Conservation (phyloP, 2,888 invertebrate genomes). For the Archaeoteleia sp. region DNA sequence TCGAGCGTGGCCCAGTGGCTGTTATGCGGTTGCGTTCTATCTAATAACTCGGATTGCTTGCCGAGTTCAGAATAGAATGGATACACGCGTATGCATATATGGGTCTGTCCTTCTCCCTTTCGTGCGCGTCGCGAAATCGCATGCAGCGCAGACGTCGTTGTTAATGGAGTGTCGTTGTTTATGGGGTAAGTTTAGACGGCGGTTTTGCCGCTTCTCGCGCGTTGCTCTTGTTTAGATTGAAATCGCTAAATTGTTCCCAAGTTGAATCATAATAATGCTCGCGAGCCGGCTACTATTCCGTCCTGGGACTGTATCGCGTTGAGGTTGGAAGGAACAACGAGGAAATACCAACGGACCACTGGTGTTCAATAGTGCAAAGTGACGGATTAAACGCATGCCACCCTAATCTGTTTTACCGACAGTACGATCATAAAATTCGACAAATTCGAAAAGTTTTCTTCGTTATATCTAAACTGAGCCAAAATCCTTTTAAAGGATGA, state of each 20-base stretch:
- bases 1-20: neutral
- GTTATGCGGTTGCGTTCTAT: neutral
- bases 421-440: no score
- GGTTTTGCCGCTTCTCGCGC: conserved; percentile 54
- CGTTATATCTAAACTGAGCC: no score
- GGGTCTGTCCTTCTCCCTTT: neutral
- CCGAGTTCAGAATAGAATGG: neutral
- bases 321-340: conserved; percentile 23
- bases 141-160: conserved; percentile 10
- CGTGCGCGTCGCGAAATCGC: neutral
- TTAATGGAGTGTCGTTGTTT: conserved; percentile 57
- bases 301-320: conserved; percentile 60
- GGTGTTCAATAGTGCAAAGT: neutral
- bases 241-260: conserved; percentile 65
- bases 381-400: neutral
- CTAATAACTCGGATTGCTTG: conserved; percentile 5
- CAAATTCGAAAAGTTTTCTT: no score
- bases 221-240: conserved; percentile 57
- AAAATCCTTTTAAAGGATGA: no score
- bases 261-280: conserved; percentile 65
- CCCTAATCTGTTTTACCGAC: no score
- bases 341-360: neutral
- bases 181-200: conserved; percentile 57
- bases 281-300: conserved; percentile 57
- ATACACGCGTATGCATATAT: neutral